Percentiles rank a stretch among this genome's conserved stretches.
These are phyloP conservation scores for Hystrix brachyura DNA, from an alignment of 2,113 vertebrate species.

Conservation along the genomic window DNA sequence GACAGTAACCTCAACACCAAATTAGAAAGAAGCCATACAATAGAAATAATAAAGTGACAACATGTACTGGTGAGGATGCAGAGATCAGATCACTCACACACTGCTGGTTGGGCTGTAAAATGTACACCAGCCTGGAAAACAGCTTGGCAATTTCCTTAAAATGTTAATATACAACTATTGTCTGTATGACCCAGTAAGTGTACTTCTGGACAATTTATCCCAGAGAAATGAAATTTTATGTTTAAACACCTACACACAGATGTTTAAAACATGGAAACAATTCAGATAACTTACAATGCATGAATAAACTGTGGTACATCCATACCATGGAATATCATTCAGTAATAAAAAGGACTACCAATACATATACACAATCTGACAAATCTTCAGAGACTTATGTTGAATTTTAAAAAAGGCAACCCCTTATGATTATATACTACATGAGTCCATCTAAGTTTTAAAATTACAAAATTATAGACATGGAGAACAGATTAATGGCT, in stretches of 20 bases:
- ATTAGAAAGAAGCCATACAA: neutral
- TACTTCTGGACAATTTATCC: neutral
- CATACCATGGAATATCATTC: neutral
- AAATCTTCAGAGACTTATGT: neutral
- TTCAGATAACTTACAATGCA: neutral
- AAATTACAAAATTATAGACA: conserved; percentile 6
- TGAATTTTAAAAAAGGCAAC: neutral
- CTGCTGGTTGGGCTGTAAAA: neutral
- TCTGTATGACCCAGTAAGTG: neutral
- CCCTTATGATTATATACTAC: neutral
- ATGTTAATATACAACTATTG: neutral
- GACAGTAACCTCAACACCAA: neutral
- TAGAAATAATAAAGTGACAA: neutral
- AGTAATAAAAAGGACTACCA: neutral
- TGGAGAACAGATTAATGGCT: neutral
- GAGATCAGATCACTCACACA: neutral
- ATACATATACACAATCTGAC: neutral
- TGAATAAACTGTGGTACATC: neutral
- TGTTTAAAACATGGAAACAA: conserved; percentile 1
- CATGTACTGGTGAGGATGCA: neutral
- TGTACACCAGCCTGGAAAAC: neutral
- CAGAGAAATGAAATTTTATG: neutral
- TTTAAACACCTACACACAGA: conserved; percentile 9
- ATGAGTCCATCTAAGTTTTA: conserved; percentile 14
- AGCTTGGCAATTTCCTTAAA: conserved; percentile 24